Percentiles rank a stretch among this genome's conserved stretches.
These are phyloP conservation scores for Tryphoninae sp. DNA, from an alignment of 2,888 invertebrate species.

Conservation along the genomic window DNA sequence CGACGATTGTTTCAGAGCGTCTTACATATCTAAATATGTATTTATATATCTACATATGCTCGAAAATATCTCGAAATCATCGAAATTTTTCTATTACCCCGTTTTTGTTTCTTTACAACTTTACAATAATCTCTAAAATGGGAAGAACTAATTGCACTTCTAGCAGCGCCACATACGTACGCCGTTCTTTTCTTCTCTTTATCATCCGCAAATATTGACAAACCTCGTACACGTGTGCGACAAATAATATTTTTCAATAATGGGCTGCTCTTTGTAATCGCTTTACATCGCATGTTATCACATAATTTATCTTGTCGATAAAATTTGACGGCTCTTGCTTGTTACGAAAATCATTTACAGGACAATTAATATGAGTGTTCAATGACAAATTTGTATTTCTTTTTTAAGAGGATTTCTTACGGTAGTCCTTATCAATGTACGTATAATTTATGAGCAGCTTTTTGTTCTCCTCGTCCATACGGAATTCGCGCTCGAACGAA, in stretches of 20 bases:
- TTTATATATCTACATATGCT: slow-evolving; percentile 8
- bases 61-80: slow-evolving; percentile 7
- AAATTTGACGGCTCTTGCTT: not conserved
- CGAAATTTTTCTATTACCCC: slow-evolving; percentile 15
- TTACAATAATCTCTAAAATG: slow-evolving; percentile 18
- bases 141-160: slow-evolving; percentile 41
- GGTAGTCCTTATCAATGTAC: slow-evolving; percentile 67
- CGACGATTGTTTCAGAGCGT: not conserved
- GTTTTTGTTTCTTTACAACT: slow-evolving; percentile 20
- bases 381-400: slow-evolving; percentile 7
- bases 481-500: slow-evolving; percentile 22
- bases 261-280: slow-evolving; percentile 68
- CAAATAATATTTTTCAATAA: slow-evolving; percentile 50
- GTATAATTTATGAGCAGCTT: slow-evolving; percentile 71
- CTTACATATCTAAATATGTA: not conserved
- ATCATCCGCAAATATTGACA: slow-evolving; percentile 7
- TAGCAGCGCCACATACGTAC: not conserved
- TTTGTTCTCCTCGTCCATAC: slow-evolving; percentile 50
- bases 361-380: slow-evolving; percentile 21
- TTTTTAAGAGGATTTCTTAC: slow-evolving; percentile 65
- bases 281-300: slow-evolving; percentile 66
- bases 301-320: slow-evolving; percentile 68
- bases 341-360: slow-evolving; percentile 4
- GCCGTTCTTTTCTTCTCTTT: not conserved
- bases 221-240: slow-evolving; percentile 12